These are phyloP conservation scores for Spodoptera littoralis DNA, from an alignment of 2,888 invertebrate genomes.

Conservation along the genomic window DNA sequence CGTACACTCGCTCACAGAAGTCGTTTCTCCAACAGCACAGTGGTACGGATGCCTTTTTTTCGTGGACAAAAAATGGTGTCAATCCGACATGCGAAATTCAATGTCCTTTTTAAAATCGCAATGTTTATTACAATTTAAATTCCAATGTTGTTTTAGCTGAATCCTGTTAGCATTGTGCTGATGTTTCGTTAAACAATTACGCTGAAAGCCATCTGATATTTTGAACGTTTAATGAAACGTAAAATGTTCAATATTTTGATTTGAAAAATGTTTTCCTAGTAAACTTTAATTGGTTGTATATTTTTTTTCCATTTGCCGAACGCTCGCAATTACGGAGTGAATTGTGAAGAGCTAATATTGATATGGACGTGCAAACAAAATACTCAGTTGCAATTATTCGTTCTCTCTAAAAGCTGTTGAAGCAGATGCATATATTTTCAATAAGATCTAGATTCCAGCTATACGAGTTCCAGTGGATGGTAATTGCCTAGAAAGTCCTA, in stretches of 20 bases:
- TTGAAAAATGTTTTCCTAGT: constrained; percentile 2
- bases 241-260: constrained; percentile 13
- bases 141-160: constrained; percentile 5
- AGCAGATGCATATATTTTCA: constrained; percentile 59
- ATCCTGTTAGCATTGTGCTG: constrained; percentile 2
- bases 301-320: neutral
- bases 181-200: constrained; percentile 13
- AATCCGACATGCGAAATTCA: constrained; percentile 13
- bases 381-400: constrained; percentile 36
- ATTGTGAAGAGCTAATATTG: constrained; percentile 4
- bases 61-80: constrained; percentile 48
- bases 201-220: constrained; percentile 14
- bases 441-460: constrained; percentile 63
- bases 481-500: constrained; percentile 84
- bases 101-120: neutral
- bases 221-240: constrained; percentile 12
- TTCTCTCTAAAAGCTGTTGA: constrained; percentile 36
- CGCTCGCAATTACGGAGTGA: neutral
- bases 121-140: constrained; percentile 1
- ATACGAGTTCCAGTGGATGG: constrained; percentile 70
- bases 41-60: constrained; percentile 59
- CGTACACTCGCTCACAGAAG: constrained; percentile 72
- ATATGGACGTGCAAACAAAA: constrained; percentile 17
- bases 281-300: neutral
- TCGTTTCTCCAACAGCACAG: constrained; percentile 58